Evolutionary conservation across 2,113 vertebrate genomes (phyloP).

Genomic region (Trogon surrucura): DNA sequence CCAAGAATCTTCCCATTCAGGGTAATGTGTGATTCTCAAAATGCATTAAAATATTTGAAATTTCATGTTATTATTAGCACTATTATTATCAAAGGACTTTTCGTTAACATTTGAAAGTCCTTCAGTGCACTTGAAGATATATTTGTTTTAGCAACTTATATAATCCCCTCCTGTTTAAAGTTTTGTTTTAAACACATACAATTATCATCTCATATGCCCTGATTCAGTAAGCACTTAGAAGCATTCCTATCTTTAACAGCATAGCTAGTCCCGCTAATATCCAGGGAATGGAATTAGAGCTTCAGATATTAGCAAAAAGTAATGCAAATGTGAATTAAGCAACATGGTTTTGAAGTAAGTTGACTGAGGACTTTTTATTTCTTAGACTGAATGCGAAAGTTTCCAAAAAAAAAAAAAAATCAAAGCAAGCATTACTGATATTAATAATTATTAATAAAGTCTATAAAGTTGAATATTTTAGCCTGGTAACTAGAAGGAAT

Average conservation of each 20-base stretch:
- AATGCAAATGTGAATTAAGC: conserved; percentile 71
- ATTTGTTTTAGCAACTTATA: conserved; percentile 66
- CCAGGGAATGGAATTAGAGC: conserved; percentile 68
- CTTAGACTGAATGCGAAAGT: not conserved
- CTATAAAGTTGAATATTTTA: conserved; percentile 36
- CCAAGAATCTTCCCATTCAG: not conserved
- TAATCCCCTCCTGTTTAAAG: conserved; percentile 64
- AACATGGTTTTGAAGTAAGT: conserved; percentile 65
- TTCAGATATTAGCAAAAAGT: conserved; percentile 69
- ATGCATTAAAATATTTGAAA: not conserved
- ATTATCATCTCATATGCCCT: conserved; percentile 59
- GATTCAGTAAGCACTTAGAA: conserved; percentile 62
- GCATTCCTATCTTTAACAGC: conserved; percentile 67
- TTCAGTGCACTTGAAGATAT: conserved; percentile 57
- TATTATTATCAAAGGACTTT: conserved; percentile 59
- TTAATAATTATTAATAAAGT: conserved; percentile 30
- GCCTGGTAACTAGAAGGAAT: not conserved
- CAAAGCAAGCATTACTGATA: conserved; percentile 43
- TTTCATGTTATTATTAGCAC: conserved; percentile 12
- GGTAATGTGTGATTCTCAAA: not conserved
- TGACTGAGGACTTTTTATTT: conserved; percentile 56
- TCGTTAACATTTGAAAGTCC: conserved; percentile 59
- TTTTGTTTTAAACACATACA: conserved; percentile 69
- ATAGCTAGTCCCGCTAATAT: conserved; percentile 53
- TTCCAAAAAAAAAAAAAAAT: not conserved